Conservation (phyloP, 1,140 invertebrate species). For the Ceratosolen fusciceps region DNA sequence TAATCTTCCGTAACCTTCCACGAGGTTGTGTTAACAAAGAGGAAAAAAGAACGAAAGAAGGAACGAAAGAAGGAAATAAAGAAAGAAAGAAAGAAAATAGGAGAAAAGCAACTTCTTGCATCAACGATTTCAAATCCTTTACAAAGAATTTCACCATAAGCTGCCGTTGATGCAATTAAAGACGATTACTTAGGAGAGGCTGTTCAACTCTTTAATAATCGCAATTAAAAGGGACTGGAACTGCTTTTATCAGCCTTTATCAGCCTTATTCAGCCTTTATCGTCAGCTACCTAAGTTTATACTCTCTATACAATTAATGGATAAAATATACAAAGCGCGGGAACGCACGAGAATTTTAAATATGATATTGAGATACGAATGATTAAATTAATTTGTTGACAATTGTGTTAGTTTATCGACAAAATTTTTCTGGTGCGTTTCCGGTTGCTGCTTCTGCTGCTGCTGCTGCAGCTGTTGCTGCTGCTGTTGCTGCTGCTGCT, state of each 20-base stretch:
- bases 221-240: background rate
- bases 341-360: too few species aligned
- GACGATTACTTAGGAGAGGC: background rate
- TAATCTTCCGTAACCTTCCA: background rate
- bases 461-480: background rate
- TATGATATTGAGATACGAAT: background rate
- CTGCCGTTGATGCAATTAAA: background rate
- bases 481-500: background rate
- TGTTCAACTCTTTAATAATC: background rate
- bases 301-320: background rate
- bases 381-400: slow-evolving; percentile 26
- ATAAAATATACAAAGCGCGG: background rate
- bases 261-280: too few species aligned
- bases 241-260: too few species aligned
- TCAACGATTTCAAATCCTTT: background rate
- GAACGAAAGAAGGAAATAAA: too few species aligned
- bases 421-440: slow-evolving; percentile 25
- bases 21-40: background rate
- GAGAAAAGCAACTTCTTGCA: too few species aligned
- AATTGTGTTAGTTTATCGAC: slow-evolving; percentile 21
- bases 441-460: background rate
- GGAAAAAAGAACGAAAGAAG: too few species aligned
- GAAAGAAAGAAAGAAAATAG: too few species aligned
- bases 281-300: background rate
- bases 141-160: background rate